Evolutionary conservation across 2,113 vertebrate genomes (phyloP).

Genomic region (Cryptoleucopteryx plumbea): DNA sequence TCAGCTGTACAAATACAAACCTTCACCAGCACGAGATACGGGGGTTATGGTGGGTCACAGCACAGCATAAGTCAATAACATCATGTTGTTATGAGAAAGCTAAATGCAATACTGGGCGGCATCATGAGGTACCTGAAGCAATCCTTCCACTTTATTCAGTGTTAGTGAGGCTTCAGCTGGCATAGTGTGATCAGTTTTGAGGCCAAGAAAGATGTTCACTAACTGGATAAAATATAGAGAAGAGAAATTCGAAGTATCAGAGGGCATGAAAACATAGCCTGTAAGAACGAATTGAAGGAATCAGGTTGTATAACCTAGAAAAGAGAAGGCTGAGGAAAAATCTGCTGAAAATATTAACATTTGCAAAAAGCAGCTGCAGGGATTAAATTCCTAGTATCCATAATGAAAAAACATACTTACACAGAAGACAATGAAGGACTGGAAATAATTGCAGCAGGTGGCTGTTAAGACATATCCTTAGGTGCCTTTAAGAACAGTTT

Average conservation of each 20-base stretch:
- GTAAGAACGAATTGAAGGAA: not conserved
- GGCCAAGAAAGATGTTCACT: not conserved
- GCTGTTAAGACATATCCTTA: not conserved
- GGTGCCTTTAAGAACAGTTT: not conserved
- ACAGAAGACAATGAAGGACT: not conserved
- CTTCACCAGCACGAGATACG: not conserved
- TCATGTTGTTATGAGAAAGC: not conserved
- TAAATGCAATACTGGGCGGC: not conserved
- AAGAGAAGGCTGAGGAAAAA: not conserved
- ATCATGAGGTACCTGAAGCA: not conserved
- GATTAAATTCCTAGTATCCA: not conserved
- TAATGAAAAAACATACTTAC: not conserved
- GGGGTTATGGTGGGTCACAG: not conserved
- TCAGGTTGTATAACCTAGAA: not conserved
- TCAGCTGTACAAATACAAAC: not conserved
- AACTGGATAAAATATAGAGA: not conserved
- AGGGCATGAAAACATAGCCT: not conserved
- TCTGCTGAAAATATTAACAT: not conserved
- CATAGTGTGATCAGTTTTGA: not conserved
- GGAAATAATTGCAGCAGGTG: not conserved
- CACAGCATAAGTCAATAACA: not conserved
- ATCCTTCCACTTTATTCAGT: not conserved
- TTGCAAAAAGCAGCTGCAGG: not conserved
- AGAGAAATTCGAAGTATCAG: not conserved
- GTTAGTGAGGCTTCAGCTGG: not conserved